Base-by-base conservation (phyloP, 2,113 vertebrate genomes). In the Callionymus lyra region DNA sequence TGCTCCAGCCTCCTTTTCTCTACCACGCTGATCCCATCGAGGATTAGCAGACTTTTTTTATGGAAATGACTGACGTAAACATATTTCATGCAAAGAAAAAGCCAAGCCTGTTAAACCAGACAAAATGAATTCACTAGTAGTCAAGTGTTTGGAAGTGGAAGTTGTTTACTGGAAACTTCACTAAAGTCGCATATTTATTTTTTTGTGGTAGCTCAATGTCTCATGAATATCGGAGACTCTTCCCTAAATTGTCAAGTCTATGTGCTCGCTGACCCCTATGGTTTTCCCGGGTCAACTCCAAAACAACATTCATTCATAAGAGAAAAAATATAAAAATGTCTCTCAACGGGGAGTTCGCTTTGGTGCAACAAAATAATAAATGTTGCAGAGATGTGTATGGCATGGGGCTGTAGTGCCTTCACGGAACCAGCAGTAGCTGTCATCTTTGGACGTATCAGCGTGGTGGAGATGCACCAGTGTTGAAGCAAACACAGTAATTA, bases 401-500 rank as follows among this genome's bases (percentile, higher is more conserved):
- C 38, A 49, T 38, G 47, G 42, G 39, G 56, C 44, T 45, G 44
- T 33, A 51, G 27, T 47, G 40, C 34, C 38, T 50, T 50, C 31
- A 42, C 38, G 59, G 48, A 62, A 59, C 6, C 65, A 63, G 68
- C 50, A 15, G 63, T 44, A 47, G 57, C 59, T 64, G 69, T 70
- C 67, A 74, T 56, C 46, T 55, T 38, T 34, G 46, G 63, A 67
- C 50, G 41, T 52, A 63, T 63, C 76, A 77, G 72, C 70, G 49
- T 65, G 63, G 70, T 41, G 50, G 59, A 75, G 51, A 60, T 51
- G 54, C 52, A 70, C 61, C 74, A 68, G 63, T 59, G 57, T 67
- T 40, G 44, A 70, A 64, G 63, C 62, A 62, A 62, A 80, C 70
- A 60, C 61, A 41, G 70, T 63, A 70, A 82, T 79, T 80, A 77